Evolutionary conservation across 2,888 invertebrate species (phyloP), one percentile per base, ranked within the genome.

Genomic region (Parascotia fuliginaria): DNA sequence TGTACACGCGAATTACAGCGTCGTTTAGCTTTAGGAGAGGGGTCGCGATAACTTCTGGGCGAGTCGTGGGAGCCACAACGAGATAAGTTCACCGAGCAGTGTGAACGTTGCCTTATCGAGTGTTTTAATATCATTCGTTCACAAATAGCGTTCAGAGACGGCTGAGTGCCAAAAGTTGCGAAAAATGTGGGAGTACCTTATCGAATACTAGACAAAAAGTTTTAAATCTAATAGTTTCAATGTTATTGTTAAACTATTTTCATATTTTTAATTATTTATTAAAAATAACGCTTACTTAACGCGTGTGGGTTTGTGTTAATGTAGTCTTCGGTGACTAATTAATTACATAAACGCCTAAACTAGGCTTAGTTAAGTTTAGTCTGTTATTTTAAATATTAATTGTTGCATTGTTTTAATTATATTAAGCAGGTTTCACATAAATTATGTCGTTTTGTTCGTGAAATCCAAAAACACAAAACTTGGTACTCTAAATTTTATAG

Each of bases 241-340:
- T 61, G 58, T 68, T 73, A 68, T 60, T 58, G 55, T 64, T 73
- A 67, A 72, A 67, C 67, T 77, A 73, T 59, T 62, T 55, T 65
- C 9, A 55, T 59, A 59, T 52, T 60, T 67, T 31, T 31, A 31
- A 31, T 75, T 69, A 69, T 55, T 54, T 65, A 69, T 74, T 72
- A 74, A 75, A 71, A 65, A 60, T 69, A 74, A 60, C 71, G 73
- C 82, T 83, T 79, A 83, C 59, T 76, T 79, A n/a, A 87, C 85
- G 83, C 90, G 88, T 89, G 91, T 90, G 89, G 90, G 89, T 90
- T 89, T 90, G 90, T 89, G 90, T 89, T 76, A 81, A 86, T 89
- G 90, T 76, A 87, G 90, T 89, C 73, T 52, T 62, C 66, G 70
- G 70, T 70, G 73, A 73, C 73, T 28, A 24, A 24, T 24, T 58